Evolutionary conservation across 53 echinoderm and acorn worm genomes (phyloP).

Genomic region (Glandiceps talaboti): DNA sequence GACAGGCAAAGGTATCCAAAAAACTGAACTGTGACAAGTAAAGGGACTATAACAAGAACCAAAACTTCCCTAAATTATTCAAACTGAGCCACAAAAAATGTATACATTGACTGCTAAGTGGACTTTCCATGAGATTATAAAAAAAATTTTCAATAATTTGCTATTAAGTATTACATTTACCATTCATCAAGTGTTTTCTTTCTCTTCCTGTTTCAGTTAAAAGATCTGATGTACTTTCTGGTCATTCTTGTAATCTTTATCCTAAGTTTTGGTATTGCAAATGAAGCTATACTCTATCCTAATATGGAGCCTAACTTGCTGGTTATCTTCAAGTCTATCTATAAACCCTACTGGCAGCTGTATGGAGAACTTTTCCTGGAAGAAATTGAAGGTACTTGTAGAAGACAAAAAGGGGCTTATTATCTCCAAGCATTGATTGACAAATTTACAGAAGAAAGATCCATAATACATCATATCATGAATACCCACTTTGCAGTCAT

Average conservation of each 20-base stretch:
- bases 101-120: neutral
- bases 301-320: conserved; percentile 29
- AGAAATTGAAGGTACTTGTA: conserved; percentile 10
- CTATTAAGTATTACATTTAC: too few species aligned
- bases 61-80: too few species aligned
- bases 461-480: too few species aligned
- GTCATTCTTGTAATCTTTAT: conserved; percentile 74
- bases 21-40: too few species aligned
- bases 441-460: too few species aligned
- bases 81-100: neutral
- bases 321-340: conserved; percentile 46
- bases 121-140: neutral
- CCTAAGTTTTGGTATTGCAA: conserved; percentile 70
- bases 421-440: too few species aligned
- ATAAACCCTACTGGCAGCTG: conserved; percentile 86
- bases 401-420: too few species aligned
- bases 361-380: conserved; percentile 93
- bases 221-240: conserved; percentile 65
- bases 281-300: conserved; percentile 51
- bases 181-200: too few species aligned
- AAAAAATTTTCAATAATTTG: too few species aligned
- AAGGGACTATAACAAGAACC: too few species aligned
- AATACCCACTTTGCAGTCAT: too few species aligned
- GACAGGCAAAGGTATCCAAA: too few species aligned
- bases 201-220: conserved; percentile 21